phyloP scores from a whole-genome alignment of 2,888 invertebrate genomes.

The Caenorhabditis sp. region DNA sequence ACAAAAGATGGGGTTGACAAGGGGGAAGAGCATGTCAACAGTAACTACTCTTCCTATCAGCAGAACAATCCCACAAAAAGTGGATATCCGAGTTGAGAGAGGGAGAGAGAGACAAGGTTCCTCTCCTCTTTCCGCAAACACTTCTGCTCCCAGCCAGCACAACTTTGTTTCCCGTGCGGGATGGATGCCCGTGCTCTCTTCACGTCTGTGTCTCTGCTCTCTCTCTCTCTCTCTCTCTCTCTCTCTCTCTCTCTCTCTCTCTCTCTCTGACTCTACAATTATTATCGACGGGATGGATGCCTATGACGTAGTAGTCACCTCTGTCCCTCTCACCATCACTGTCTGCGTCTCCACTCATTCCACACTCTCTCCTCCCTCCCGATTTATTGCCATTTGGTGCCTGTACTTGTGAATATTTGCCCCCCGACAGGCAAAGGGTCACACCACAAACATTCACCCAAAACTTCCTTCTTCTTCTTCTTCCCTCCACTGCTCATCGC shows the following conservation, averaged over 20 bases:
- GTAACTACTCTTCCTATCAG: too few species aligned
- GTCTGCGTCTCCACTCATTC: slow-evolving; percentile 30
- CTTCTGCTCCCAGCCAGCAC: too few species aligned
- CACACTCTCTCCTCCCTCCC: slow-evolving; percentile 26
- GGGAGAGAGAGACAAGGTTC: too few species aligned
- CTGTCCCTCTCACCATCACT: slow-evolving; percentile 25
- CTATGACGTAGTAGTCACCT: slow-evolving; percentile 52
- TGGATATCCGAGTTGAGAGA: too few species aligned
- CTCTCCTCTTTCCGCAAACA: too few species aligned
- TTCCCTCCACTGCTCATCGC: too few species aligned
- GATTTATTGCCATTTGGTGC: slow-evolving; percentile 52
- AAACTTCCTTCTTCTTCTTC: slow-evolving; percentile 13
- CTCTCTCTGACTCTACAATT: slow-evolving; percentile 45
- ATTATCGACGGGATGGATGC: slow-evolving; percentile 58
- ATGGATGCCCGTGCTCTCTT: too few species aligned
- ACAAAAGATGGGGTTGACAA: too few species aligned
- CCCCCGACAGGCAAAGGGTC: slow-evolving; percentile 13
- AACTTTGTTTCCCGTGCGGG: too few species aligned
- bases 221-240: background rate
- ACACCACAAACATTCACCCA: slow-evolving; percentile 8
- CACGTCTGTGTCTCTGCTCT: slow-evolving; percentile 42
- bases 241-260: slow-evolving; percentile 2
- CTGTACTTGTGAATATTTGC: slow-evolving; percentile 52
- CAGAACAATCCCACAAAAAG: too few species aligned
- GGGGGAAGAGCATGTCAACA: too few species aligned